A percentile compares a stretch with the other conserved stretches of the same genome.
Evolutionary conservation across 2,113 vertebrate species (phyloP).

Genomic region (Eulemur macaco): DNA sequence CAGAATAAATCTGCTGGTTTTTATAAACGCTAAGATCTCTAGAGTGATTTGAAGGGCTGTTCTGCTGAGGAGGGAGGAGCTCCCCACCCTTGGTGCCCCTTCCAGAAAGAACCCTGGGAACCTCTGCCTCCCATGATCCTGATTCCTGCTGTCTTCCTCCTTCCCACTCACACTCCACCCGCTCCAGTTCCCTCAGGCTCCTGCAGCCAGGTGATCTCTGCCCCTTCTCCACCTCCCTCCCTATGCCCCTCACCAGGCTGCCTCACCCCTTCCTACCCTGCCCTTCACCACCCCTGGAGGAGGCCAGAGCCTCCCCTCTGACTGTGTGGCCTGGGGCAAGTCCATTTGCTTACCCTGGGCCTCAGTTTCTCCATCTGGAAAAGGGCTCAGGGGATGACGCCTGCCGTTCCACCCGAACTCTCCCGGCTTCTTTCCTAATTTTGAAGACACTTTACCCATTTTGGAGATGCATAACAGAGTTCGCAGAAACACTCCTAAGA

Average conservation of each 20-base stretch:
- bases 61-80: background rate
- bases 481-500: background rate
- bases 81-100: too few species aligned
- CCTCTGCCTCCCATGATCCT: background rate
- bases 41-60: slow-evolving; percentile 22
- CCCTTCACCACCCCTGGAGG: too few species aligned
- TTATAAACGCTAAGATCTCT: slow-evolving; percentile 61
- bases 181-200: background rate
- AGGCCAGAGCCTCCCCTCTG: background rate
- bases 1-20: slow-evolving; percentile 74
- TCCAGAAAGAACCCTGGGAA: too few species aligned
- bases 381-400: background rate
- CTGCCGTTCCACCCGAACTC: background rate
- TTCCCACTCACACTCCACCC: rapidly evolving
- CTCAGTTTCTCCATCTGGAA: background rate
- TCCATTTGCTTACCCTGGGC: too few species aligned
- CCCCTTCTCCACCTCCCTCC: background rate
- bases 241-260: background rate
- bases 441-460: background rate
- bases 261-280: background rate
- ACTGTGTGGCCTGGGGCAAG: background rate
- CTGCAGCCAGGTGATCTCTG: background rate
- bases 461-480: background rate
- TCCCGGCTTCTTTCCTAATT: background rate
- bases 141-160: background rate